Conservation (phyloP, 2,113 vertebrate species). For the Anolis carolinensis region DNA sequence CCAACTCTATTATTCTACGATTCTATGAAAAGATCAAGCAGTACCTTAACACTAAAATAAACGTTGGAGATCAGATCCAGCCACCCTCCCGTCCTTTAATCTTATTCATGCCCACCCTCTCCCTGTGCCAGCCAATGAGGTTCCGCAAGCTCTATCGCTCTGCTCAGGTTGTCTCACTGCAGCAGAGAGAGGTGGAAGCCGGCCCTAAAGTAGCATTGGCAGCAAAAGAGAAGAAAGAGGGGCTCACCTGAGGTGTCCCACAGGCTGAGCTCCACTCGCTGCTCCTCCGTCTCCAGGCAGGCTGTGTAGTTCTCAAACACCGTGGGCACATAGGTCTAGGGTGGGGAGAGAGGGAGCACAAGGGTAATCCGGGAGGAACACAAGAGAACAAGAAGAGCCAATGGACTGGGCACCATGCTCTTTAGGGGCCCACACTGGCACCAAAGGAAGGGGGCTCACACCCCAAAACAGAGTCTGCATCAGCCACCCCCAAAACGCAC, state of each 20-base stretch:
- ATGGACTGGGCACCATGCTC: too few relatives aligned
- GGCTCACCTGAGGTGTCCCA: constrained; percentile 95
- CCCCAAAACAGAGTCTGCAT: neutral
- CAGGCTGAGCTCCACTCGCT: constrained; percentile 93
- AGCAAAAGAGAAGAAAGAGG: neutral
- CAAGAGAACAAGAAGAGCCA: neutral
- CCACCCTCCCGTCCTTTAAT: too few relatives aligned
- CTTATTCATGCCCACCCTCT: too few relatives aligned
- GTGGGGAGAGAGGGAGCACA: neutral
- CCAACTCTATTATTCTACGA: too few relatives aligned
- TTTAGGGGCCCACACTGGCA: too few relatives aligned
- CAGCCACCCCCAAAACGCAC: too few relatives aligned
- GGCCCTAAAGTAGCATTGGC: neutral
- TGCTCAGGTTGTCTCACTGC: neutral
- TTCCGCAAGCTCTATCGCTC: neutral
- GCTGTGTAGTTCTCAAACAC: constrained; percentile 98
- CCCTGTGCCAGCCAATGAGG: neutral
- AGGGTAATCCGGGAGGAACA: neutral
- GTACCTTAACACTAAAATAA: neutral
- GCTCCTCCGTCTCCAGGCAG: constrained; percentile 90
- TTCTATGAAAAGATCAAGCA: too few relatives aligned
- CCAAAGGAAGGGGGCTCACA: neutral
- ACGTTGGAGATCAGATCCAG: neutral
- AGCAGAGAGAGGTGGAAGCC: neutral
- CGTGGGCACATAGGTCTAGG: constrained; percentile 92